Base-by-base conservation (phyloP, 2,113 vertebrate species). In the Rhombomys opimus region DNA sequence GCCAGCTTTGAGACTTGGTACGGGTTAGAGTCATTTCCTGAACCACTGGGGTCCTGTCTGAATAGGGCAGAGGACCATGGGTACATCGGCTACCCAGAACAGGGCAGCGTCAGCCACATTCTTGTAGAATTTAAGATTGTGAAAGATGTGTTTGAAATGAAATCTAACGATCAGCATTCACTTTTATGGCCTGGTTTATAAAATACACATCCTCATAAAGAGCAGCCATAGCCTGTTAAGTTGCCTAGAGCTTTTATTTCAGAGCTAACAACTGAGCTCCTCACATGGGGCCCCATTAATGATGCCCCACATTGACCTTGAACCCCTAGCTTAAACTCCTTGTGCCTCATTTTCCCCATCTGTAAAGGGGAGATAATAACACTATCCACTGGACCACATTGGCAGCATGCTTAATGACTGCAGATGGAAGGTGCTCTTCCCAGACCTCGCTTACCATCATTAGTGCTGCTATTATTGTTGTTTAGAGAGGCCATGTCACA, bases 351-450 rank as follows among this genome's bases (percentile, higher is more conserved):
- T 97, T 98, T 92, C 93, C 91, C 87, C 35, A 38, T 92, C 94
- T 94, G 92, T 98, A 97, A 98, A 97, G 93, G 23, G 23, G 65
- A 87, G 91, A 68, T 98, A 97, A 97, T 97, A 94, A 97, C 94
- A 94, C 92, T 85, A 87, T 84, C 96, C 63, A 25, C 78, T 38
- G 54, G 94, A 73, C 93, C 72, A 2, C 80, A 38, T 89, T 84
- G 86, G 90, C 81, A 96, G 46, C 80, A 59, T 89, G 92, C 95
- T 82, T 87, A 52, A 81, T 91, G 95, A 90, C 91, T 91, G 67
- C 89, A 97, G 97, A 98, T 97, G 97, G 97, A 97, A 98, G 96
- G 89, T 73, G 38, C 12, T 77, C 76, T n/a, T 65, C 95, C 90
- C 35, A 68, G 41, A 70, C 93, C 91, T 91, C 95, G 95, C 95